Base-by-base conservation (phyloP, 2,797 vertebrate species). In the Acestrorhynchus altus region DNA sequence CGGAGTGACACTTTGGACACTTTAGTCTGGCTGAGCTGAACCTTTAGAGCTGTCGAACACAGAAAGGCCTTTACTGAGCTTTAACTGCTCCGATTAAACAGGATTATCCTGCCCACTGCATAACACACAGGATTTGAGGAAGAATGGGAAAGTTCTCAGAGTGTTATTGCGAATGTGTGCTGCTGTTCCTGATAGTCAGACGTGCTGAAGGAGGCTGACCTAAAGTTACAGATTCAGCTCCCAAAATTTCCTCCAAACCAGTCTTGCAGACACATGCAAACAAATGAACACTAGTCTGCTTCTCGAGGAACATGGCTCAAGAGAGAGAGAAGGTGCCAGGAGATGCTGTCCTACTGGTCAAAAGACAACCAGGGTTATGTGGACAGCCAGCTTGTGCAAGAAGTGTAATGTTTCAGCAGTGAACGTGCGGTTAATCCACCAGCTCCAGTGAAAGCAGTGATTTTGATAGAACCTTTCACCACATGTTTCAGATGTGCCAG, bases 1-100 rank as follows among this genome's bases (percentile, higher is more conserved):
- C 20, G 18, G 28, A 65, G 72, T 56, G 72, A 65, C 72, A 75
- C 59, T 22, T 13, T 46, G 65, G 40, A 49, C 74, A 60, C 64
- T 69, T 69, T 69, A 18, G 47, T 52, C 67, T 20, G 44, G 65
- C 67, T 52, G 28, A 69, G 47, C 49, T 54, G 67, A 69, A 69
- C 67, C 67, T 69, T 69, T 54, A 47, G 26, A 69, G 44, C 67
- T 39, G 67, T 9, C 35, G 16, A 69, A 69, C 26, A 54, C 67
- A 39, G 67, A n/a, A 51, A 35, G 44, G 49, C 28, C 67, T 52
- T 54, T 52, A 39, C 47, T 54, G 67, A 69, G 49, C 47, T 31
- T 28, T 54, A 46, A 46, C 63, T 46, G 44, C 46, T 35, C 67
- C 52, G 26, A 69, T 39, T 39, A 54, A 35, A 47, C 47, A 69